Conservation (phyloP, 2,888 invertebrate species). For the Pandemis corylana region DNA sequence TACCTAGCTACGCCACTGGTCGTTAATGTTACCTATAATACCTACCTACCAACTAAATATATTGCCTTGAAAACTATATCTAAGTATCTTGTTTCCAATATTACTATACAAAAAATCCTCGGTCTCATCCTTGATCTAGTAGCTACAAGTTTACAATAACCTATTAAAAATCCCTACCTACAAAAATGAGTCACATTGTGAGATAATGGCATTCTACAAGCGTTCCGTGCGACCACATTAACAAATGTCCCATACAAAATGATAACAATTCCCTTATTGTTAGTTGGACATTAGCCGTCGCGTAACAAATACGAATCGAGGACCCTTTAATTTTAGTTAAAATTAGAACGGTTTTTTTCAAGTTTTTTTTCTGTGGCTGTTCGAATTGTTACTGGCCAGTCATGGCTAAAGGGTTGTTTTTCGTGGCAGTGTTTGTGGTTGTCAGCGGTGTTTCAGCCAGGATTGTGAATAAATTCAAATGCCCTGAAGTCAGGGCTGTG, state of each 20-base stretch:
- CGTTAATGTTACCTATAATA: too few species aligned
- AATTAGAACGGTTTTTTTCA: not conserved
- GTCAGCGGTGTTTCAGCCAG: conserved; percentile 55
- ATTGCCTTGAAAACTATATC: not conserved
- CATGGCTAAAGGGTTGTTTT: conserved; percentile 53
- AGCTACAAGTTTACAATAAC: conserved; percentile 5
- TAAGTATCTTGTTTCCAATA: not conserved
- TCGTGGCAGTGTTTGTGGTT: conserved; percentile 54
- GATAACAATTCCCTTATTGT: conserved; percentile 80
- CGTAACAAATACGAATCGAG: conserved; percentile 62
- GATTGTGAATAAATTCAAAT: conserved; percentile 87
- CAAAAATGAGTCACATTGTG: conserved; percentile 59
- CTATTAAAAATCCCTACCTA: conserved; percentile 34
- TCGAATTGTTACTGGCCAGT: conserved; percentile 7
- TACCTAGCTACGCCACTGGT: too few species aligned
- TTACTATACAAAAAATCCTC: not conserved
- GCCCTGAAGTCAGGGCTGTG: conserved; percentile 91
- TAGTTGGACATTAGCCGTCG: conserved; percentile 69
- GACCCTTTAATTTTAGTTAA: conserved; percentile 10
- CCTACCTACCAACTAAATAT: too few species aligned
- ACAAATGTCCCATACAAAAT: conserved; percentile 77
- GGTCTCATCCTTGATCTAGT: not conserved
- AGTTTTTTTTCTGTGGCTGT: not conserved
- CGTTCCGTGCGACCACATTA: conserved; percentile 70
- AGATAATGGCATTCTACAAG: conserved; percentile 77